A percentile compares a stretch with the other conserved stretches of the same genome.
These are phyloP conservation scores for Cyclura pinguis DNA, from an alignment of 2,797 vertebrate genomes.

Conservation along the genomic window DNA sequence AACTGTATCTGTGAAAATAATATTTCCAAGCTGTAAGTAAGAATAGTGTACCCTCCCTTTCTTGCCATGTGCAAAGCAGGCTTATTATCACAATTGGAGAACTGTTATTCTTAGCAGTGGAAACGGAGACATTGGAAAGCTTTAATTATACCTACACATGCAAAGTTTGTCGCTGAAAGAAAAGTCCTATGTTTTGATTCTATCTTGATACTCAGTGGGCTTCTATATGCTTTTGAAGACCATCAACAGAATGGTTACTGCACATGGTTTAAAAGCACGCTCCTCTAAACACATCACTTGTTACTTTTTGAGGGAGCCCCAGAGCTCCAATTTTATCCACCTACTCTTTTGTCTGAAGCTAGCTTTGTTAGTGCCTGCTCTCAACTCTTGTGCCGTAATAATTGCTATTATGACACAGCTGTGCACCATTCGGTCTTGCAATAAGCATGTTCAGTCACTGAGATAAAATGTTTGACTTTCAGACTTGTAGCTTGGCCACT, in stretches of 20 bases:
- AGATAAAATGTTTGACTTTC: background rate
- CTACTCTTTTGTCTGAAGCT: constrained; percentile 25
- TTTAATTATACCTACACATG: background rate
- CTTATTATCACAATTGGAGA: background rate
- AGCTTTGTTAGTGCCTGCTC: constrained; percentile 18
- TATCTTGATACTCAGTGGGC: background rate
- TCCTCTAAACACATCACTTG: background rate
- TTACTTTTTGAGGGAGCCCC: background rate
- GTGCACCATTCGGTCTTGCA: background rate
- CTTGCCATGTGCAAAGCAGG: background rate
- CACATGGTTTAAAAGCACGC: background rate
- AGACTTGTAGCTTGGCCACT: constrained; percentile 31
- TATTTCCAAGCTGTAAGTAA: too few species aligned
- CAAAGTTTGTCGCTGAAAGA: background rate
- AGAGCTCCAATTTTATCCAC: background rate
- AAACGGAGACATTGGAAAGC: background rate
- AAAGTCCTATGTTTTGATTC: too few species aligned
- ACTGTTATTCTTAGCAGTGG: too few species aligned
- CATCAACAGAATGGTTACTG: background rate
- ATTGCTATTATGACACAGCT: background rate
- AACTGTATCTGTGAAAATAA: too few species aligned
- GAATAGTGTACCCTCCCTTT: too few species aligned
- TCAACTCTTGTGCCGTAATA: constrained; percentile 18
- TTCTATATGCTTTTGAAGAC: background rate
- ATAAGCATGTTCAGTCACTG: background rate